phyloP scores from a whole-genome alignment of 2,888 invertebrate genomes.

The Nomada goodeniana region DNA sequence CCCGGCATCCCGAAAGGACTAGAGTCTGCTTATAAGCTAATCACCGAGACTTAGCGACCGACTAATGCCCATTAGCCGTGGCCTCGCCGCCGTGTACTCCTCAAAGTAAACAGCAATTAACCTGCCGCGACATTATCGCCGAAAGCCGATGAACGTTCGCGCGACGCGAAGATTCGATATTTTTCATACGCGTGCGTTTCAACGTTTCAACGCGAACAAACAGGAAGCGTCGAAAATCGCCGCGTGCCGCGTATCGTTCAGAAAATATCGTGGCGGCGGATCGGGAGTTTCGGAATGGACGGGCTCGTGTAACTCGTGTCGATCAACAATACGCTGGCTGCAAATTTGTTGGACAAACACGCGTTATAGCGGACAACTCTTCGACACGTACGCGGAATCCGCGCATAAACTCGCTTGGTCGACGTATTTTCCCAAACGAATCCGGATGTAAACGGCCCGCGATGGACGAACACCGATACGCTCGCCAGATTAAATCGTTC shows the following conservation, averaged over 20 bases:
- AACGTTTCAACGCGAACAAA: background rate
- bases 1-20: conserved; percentile 60
- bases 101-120: conserved; percentile 31
- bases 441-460: conserved; percentile 59
- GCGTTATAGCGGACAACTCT: conserved; percentile 44
- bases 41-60: conserved; percentile 64
- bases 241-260: background rate
- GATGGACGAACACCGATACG: conserved; percentile 57
- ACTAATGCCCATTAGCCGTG: conserved; percentile 59
- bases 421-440: conserved; percentile 53
- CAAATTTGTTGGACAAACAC: conserved; percentile 52
- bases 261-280: background rate
- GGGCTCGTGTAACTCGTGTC: conserved; percentile 10
- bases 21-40: conserved; percentile 52
- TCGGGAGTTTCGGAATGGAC: background rate
- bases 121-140: background rate
- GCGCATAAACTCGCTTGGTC: conserved; percentile 45
- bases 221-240: background rate
- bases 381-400: conserved; percentile 34
- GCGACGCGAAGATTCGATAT: too few relatives aligned
- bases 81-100: conserved; percentile 10
- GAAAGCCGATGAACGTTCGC: background rate
- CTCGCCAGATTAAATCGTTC: conserved; percentile 61
- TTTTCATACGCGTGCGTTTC: too few relatives aligned
- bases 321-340: conserved; percentile 38